A percentile compares a stretch with the other conserved stretches of the same genome.
Conservation (phyloP, 2,888 invertebrate species). For the Bugulina stolonifera region DNA sequence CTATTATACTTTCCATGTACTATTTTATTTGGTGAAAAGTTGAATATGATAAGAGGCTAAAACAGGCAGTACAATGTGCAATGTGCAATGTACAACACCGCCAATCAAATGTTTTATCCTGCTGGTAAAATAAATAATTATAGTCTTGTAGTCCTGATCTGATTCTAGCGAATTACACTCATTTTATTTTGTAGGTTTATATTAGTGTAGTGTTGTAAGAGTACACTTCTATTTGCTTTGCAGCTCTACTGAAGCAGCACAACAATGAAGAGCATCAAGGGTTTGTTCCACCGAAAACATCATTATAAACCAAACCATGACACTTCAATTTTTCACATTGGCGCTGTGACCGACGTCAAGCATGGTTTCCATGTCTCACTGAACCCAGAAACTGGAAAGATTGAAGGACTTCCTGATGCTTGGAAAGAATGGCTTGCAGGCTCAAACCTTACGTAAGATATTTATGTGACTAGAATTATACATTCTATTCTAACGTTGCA, state of each 20-base stretch:
- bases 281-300: neutral
- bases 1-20: too few species aligned
- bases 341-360: neutral
- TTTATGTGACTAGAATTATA: too few species aligned
- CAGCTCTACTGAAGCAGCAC: too few species aligned
- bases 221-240: neutral
- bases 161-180: too few species aligned
- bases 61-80: neutral
- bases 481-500: neutral
- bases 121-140: too few species aligned
- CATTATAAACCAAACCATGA: slow-evolving; percentile 11
- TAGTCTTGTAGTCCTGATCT: too few species aligned
- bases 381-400: slow-evolving; percentile 5
- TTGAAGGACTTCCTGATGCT: neutral
- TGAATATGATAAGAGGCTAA: too few species aligned
- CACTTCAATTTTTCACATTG: neutral
- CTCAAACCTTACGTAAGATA: slow-evolving; percentile 5
- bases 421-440: neutral
- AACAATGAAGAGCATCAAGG: neutral
- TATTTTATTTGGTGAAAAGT: too few species aligned
- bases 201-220: too few species aligned
- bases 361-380: neutral
- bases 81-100: neutral
- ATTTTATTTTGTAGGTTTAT: too few species aligned
- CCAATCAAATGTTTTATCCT: neutral